These are phyloP conservation scores for Motacilla tschutschensis DNA, from an alignment of 2,113 vertebrate genomes.

Conservation along the genomic window DNA sequence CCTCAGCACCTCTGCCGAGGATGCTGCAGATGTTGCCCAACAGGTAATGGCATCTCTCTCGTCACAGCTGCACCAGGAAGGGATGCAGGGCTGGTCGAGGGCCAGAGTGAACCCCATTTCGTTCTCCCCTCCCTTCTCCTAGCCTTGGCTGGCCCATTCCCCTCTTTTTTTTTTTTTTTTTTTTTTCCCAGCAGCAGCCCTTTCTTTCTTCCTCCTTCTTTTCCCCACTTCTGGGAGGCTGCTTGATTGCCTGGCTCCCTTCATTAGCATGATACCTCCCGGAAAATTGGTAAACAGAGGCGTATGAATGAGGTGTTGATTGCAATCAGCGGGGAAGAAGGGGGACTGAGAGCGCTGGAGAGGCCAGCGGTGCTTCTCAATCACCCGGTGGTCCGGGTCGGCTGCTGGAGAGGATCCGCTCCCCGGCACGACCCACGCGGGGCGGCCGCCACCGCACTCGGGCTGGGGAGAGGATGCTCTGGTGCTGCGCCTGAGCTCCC, in stretches of 20 bases:
- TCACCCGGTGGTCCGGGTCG: background rate
- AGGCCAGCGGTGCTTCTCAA: background rate
- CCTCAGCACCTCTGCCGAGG: background rate
- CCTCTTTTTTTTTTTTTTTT: background rate
- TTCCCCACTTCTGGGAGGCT: conserved; percentile 19
- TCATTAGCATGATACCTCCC: conserved; percentile 45
- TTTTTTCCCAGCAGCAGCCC: background rate
- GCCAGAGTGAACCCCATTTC: background rate
- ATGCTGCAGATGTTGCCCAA: background rate
- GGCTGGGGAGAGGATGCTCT: background rate
- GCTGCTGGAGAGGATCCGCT: conserved; percentile 16
- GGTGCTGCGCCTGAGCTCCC: background rate
- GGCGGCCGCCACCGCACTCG: accelerated
- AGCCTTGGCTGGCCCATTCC: background rate
- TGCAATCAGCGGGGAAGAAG: conserved; percentile 64
- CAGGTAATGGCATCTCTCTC: background rate
- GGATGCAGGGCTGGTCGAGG: background rate
- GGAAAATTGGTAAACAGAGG: conserved; percentile 50
- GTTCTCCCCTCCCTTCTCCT: background rate
- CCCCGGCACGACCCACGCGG: background rate
- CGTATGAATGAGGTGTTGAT: conserved; percentile 64
- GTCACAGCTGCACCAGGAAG: background rate
- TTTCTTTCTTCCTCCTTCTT: background rate
- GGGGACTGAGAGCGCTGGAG: conserved; percentile 23
- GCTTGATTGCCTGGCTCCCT: conserved; percentile 37